Conservation (phyloP, 37 sponge, comb jelly and placozoan species). For the Oscarella lobularis region DNA sequence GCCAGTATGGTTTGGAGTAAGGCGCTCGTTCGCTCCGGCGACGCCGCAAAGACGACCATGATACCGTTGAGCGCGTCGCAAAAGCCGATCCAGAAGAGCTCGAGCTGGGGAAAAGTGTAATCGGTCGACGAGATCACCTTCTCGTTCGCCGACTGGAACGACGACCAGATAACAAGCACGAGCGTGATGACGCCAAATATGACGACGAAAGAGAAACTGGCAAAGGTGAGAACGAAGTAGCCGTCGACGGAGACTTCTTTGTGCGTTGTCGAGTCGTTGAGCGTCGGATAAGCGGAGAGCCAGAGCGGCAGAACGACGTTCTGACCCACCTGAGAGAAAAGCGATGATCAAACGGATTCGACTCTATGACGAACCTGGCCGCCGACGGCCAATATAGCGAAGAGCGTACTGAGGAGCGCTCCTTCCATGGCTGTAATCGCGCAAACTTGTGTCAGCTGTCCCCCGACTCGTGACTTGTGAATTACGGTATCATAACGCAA, state of each 20-base stretch:
- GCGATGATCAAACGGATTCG: no score
- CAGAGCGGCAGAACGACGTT: no score
- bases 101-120: conserved; percentile 40
- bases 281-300: no score
- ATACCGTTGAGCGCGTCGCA: conserved; percentile 57
- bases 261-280: no score
- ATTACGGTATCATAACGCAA: no score
- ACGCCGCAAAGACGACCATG: conserved; percentile 43
- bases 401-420: no score
- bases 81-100: conserved; percentile 37
- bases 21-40: conserved; percentile 33
- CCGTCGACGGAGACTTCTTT: conserved; percentile 37
- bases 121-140: conserved; percentile 7
- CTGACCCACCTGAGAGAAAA: no score
- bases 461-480: no score
- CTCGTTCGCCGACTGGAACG: neutral
- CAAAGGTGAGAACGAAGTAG: conserved; percentile 41
- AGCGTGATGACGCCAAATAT: conserved; percentile 38
- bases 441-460: no score
- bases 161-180: neutral
- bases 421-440: no score
- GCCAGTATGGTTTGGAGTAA: conserved; percentile 55
- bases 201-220: conserved; percentile 47
- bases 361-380: no score
- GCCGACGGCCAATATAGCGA: no score